Base-by-base conservation (phyloP, 2,888 invertebrate species). In the Nomada goodeniana region DNA sequence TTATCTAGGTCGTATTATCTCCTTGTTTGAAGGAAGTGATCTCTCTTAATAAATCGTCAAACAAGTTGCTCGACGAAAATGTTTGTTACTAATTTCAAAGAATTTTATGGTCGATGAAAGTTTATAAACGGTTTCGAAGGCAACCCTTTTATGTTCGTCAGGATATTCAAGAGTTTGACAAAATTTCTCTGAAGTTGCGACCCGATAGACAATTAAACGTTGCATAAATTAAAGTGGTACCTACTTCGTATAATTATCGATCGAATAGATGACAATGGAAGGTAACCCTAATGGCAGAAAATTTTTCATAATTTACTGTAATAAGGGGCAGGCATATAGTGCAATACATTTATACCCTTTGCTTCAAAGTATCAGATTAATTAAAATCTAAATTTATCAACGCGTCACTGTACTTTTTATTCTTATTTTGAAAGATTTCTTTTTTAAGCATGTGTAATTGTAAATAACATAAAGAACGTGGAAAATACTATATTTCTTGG, bases 181-280 rank as follows among this genome's bases (percentile, higher is more conserved):
- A 67, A 23, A 44, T 74, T 53, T 73, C 67, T 77, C 20, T 73
- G 47, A 77, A 77, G 74, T 74, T 61, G 53, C 77, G 77, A 73
- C 74, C 74, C 77, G 74, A 67, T 77, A 23, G 36, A 74, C 60
- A 68, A 68, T 78, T 55, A 74, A 74, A 36, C 55, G 42, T 55
- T 47, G 75, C 42, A 74, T 68, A 53, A 77, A 78, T 78, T 75
- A 75, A 68, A 50, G 68, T 61, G 68, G 42, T 78, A 75, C 26
- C 26, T 26, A 26, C 68, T 75, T 75, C 20, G 44, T 59, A 52
- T 59, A 75, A 68, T 26, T 52, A 68, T 68, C 26, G 26, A n/a
- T 42, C 52, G 26, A 75, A 75, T 77, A 65, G 29, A n/a, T 53
- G 36, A 36, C 44, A 61, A 59, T 67, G 47, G 53, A 77, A 67